Base-by-base conservation (phyloP, 1,140 invertebrate species). In the Nasonia giraulti region DNA sequence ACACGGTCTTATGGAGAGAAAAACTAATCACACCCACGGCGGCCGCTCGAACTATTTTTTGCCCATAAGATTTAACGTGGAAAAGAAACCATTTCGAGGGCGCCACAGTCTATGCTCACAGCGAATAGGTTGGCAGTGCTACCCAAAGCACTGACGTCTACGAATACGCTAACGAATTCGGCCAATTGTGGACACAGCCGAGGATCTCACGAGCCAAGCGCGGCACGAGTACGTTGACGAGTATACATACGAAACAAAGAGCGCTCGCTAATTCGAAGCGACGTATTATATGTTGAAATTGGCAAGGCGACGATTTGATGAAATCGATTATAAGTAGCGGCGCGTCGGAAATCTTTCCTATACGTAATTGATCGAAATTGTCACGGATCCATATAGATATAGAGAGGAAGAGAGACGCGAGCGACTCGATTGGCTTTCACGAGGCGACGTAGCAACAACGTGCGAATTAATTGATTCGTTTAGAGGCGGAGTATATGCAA, bases 351-450 rank as follows among this genome's bases (percentile, higher is more conserved):
- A 73, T 37, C 27, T 73, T 73, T 3, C 23, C 23, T 23, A 71
- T 23, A 27, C 0, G 11, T 71, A 23, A 71, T 71, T 71, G 69
- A 23, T 27, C 27, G 23, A 8, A 71, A 71, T 27, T 23, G 23
- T 23, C 23, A 71, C 23, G 2, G n/a, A 10, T 44, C 6, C 10
- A 44, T 44, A 44, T 44, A 44, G 6, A 44, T 44, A 33, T 71
- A 71, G 4, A 33, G 5, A 71, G 69, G 1, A 6, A 23, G n/a
- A 71, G 7, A 23, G 31, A 7, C 69, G 31, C 69, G 69, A 11
- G 7, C 40, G 55, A n/a, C 73, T 40, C 37, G 73, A 75, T 75
- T 75, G 73, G 27, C 73, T 75, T 44, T 75, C 73, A 75, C 40
- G 11, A 75, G 27, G 5, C 27, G 6, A 27, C 66, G 17, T 69